Evolutionary conservation across 2,888 invertebrate genomes (phyloP), one percentile per base, ranked within the genome.

Genomic region (Torymus auratus): DNA sequence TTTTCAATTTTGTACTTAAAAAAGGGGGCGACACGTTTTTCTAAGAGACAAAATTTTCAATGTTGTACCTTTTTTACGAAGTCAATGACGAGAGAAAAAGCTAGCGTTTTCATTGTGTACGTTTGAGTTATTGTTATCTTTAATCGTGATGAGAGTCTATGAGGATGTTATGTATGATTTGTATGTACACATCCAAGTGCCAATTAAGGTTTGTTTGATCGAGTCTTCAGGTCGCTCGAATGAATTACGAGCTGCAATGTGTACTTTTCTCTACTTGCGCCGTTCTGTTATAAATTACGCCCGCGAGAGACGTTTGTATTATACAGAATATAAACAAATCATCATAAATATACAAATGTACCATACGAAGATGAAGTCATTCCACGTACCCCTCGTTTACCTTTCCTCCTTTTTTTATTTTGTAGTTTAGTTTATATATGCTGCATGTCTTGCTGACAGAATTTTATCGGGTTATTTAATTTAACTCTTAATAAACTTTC

Each of bases 1-100:
- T 81, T 74, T 70, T 74, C 58, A 81, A 74, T 81, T 81, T 78
- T 81, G 78, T 81, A 81, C 81, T 81, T 81, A 78, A 81, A 17
- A 67, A 60, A n/a, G 5, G 20, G 20, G 10, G 53, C 17, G 56
- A 20, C 13, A n/a, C 1, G 28, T 41, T 41, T 41, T 41, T 41
- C 41, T 41, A 70, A 5, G 20, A 61, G 61, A 17, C 12, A 55
- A 13, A 28, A 52, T 55, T 64, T 55, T 50, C 17, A n/a, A 62
- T 14, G n/a, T 58, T 61, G n/a, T n/a, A 62, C 10, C 28, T 60
- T 60, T 56, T 67, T 50, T 4, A 17, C 41, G 7, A 7, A 41
- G 7, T 7, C 41, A 52, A 0, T 7, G 14, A 65, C 50, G 50
- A 12, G 17, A 53, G 62, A 7, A 23, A 60, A 60, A 50, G 17